Evolutionary conservation across 1,140 invertebrate species (phyloP).

Genomic region (Chironomus striatipennis): DNA sequence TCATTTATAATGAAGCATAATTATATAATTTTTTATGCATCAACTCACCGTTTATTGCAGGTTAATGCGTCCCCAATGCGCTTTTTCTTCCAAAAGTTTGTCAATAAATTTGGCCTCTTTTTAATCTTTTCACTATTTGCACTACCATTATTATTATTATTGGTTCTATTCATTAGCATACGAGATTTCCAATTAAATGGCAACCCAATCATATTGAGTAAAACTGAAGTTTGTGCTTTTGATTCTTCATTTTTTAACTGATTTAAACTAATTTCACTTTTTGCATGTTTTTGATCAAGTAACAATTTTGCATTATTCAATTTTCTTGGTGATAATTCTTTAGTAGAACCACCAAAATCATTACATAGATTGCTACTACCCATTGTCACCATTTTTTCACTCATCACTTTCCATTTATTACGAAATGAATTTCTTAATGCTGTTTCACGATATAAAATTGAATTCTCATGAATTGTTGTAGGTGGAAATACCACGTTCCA

Average conservation of each 20-base stretch:
- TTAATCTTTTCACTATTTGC: not conserved
- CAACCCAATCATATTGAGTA: not conserved
- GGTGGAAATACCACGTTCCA: constrained; percentile 14
- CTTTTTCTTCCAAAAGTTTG: constrained; percentile 18
- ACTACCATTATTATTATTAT: not conserved
- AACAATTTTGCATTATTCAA: not conserved
- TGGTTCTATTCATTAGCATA: not conserved
- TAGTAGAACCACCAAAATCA: constrained; percentile 3
- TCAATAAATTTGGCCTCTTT: not conserved
- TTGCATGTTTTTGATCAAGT: not conserved
- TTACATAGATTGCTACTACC: not conserved
- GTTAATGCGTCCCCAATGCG: not conserved
- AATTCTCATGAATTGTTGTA: constrained; percentile 13
- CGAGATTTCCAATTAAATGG: constrained; percentile 7
- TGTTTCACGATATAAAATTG: constrained; percentile 12
- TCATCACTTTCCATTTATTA: not conserved
- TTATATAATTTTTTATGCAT: not conserved
- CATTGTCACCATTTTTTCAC: not conserved
- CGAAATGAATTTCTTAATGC: not conserved
- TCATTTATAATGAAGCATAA: not conserved
- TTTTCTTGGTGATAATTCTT: not conserved
- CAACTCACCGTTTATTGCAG: constrained; percentile 10
- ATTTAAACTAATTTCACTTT: constrained; percentile 20
- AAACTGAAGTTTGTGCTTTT: not conserved
- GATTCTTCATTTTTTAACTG: not conserved